phyloP scores from a whole-genome alignment of 1,140 invertebrate species.

The Drosophila murphyi region DNA sequence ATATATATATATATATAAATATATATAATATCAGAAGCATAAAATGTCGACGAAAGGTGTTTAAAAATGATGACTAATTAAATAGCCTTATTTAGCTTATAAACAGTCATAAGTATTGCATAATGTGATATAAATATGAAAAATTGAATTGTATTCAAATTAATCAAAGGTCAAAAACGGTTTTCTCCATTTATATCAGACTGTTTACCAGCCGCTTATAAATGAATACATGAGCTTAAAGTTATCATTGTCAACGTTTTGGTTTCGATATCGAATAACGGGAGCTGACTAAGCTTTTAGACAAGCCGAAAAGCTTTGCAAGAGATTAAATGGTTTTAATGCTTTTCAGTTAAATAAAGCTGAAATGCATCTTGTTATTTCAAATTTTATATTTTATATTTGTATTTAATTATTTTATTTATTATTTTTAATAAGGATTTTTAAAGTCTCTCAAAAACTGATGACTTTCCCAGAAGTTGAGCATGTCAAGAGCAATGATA shows the following conservation, averaged over 20 bases:
- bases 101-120: constrained; percentile 1
- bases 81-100: constrained; percentile 19
- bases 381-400: not conserved
- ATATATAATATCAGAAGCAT: constrained; percentile 17
- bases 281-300: constrained; percentile 9
- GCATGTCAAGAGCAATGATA: constrained; percentile 1
- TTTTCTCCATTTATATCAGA: constrained; percentile 1
- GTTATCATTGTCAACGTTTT: constrained; percentile 1
- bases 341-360: not conserved
- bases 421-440: not conserved
- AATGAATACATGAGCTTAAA: constrained; percentile 16
- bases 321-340: not conserved
- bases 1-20: constrained; percentile 17
- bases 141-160: constrained; percentile 3
- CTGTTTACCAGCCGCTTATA: not conserved
- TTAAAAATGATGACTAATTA: constrained; percentile 30
- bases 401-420: not conserved
- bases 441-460: not conserved
- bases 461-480: constrained; percentile 18
- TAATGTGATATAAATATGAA: constrained; percentile 2
- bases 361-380: not conserved
- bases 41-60: constrained; percentile 25
- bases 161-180: not conserved
- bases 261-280: constrained; percentile 46
- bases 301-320: constrained; percentile 18